Percentiles rank a stretch among this genome's conserved stretches.
phyloP scores from a whole-genome alignment of 2,797 vertebrate genomes.

The Crax fasciolata region DNA sequence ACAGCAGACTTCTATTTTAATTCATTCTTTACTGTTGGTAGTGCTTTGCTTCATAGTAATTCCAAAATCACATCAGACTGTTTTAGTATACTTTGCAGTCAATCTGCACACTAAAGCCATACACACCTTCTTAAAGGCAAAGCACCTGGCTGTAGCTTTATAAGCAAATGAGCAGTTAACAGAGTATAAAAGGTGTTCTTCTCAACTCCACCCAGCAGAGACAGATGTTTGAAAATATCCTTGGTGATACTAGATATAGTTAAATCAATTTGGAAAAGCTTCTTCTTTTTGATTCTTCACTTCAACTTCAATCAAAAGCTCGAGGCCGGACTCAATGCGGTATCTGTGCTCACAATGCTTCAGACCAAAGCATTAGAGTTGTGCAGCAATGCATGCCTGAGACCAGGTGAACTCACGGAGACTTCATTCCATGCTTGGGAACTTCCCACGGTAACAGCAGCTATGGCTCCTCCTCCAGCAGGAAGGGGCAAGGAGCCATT shows the following conservation, averaged over 20 bases:
- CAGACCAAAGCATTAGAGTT: conserved; percentile 19
- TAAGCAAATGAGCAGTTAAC: background rate
- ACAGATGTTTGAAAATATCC: background rate
- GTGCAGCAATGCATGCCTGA: background rate
- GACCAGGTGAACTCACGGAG: background rate
- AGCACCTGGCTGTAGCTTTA: background rate
- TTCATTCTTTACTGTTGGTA: background rate
- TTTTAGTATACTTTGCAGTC: background rate
- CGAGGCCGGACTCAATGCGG: background rate
- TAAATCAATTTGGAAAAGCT: background rate
- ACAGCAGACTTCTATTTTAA: background rate
- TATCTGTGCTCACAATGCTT: conserved; percentile 24
- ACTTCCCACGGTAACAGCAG: background rate
- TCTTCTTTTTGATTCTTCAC: background rate
- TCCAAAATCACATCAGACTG: background rate
- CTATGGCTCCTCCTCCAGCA: background rate
- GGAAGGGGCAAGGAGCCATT: background rate
- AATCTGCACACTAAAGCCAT: background rate
- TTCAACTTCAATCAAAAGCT: background rate
- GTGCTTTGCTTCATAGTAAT: background rate
- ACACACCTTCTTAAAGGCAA: background rate
- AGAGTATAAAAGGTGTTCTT: background rate
- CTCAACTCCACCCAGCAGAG: background rate
- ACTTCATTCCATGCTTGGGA: background rate
- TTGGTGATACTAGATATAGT: background rate